Evolutionary conservation across 2,797 vertebrate species (phyloP), one percentile per base, ranked within the genome.

Genomic region (Pseudochirops corinnae): DNA sequence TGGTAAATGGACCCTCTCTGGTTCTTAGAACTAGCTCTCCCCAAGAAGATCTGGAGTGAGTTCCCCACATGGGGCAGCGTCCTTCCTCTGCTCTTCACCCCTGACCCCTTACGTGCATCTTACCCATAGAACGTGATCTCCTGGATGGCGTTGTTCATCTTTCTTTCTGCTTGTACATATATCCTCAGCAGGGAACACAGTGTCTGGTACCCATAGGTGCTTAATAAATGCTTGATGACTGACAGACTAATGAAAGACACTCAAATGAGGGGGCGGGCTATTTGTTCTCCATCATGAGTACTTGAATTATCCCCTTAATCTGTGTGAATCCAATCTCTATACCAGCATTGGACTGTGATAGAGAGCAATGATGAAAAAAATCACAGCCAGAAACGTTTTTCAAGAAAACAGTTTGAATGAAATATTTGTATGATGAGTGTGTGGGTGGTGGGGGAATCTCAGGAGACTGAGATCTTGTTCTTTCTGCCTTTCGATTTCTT

Each of bases 31-130:
- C 0, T 2, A 6, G 62, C 24, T 3, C 7, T 82, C 39, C 21
- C n/a, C 18, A 6, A 46, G 18, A 39, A n/a, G n/a, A 82, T 24
- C n/a, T 21, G 18, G n/a, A 39, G 2, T 11, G 21, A 9, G 3
- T 0, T 26, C 39, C 74, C 0, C 16, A 21, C 39, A 10, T 2
- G 3, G 29, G 39, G 5, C 9, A 46, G 1, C 5, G 0, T 2
- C n/a, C 67, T 21, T 21, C 67, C 62, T 67, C 21, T 21, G n/a
- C 67, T 18, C 7, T 82, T 39, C 6, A 2, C 4, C n/a, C 18
- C 7, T 24, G 6, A 39, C 39, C 2, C 3, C 46, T 3, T 3
- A n/a, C 21, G 16, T 9, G 74, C 7, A 24, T 46, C 21, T 46
- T 82, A 9, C 39, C 21, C 9, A 46, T 82, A 10, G n/a, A 46